Conservation (phyloP, 2,888 invertebrate genomes). For the Halictus quadricinctus region DNA sequence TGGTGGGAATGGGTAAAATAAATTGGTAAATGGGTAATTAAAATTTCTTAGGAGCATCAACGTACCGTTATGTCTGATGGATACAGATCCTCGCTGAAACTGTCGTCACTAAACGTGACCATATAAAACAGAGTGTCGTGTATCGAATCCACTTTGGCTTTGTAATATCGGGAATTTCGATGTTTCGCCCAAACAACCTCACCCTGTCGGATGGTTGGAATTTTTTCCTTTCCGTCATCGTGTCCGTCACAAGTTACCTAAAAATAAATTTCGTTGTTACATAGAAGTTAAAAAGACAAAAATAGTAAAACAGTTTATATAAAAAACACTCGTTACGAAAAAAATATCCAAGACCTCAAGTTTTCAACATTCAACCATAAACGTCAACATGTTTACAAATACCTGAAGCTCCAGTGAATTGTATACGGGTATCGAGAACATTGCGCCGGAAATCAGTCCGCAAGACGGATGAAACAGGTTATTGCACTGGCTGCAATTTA, state of each 20-base stretch:
- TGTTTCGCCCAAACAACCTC: slow-evolving; percentile 86
- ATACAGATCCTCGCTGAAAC: slow-evolving; percentile 85
- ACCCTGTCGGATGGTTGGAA: slow-evolving; percentile 75
- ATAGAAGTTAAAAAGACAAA: too few species aligned
- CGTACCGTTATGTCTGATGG: slow-evolving; percentile 84
- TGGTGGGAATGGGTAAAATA: neutral
- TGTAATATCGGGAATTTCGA: slow-evolving; percentile 85
- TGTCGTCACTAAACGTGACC: slow-evolving; percentile 86
- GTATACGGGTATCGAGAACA: slow-evolving; percentile 76
- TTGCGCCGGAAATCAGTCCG: slow-evolving; percentile 84
- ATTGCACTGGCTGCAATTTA: slow-evolving; percentile 83
- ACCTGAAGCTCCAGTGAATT: slow-evolving; percentile 76
- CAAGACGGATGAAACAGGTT: slow-evolving; percentile 85
- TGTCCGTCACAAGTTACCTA: slow-evolving; percentile 79
- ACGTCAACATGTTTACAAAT: neutral
- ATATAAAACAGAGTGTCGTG: slow-evolving; percentile 84
- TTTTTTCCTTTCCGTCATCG: slow-evolving; percentile 74
- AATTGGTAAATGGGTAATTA: neutral
- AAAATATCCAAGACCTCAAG: neutral
- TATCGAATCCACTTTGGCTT: slow-evolving; percentile 83
- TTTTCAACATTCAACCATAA: neutral
- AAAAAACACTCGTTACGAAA: neutral
- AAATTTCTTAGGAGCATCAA: slow-evolving; percentile 20
- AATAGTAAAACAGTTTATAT: too few species aligned
- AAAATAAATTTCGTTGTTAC: slow-evolving; percentile 1